phyloP scores from a whole-genome alignment of 2,113 vertebrate genomes.

The Apteryx mantelli region DNA sequence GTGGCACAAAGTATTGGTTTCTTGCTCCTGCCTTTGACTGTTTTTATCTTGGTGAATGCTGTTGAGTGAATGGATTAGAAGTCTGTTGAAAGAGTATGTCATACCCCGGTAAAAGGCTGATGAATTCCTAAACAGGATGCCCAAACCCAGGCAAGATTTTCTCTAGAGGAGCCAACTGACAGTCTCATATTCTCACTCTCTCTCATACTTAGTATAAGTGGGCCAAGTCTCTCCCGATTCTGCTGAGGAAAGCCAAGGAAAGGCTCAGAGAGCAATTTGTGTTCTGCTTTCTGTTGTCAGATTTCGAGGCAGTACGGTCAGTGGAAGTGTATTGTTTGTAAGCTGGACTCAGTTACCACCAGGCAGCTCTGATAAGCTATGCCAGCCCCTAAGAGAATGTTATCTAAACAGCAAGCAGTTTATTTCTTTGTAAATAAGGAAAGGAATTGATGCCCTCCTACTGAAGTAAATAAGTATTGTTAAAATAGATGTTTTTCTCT shows the following conservation, averaged over 20 bases:
- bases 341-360: not conserved
- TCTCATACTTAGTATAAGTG: not conserved
- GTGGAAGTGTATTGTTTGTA: conserved; percentile 21
- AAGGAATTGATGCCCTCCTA: conserved; percentile 22
- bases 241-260: not conserved
- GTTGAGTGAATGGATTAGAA: not conserved
- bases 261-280: not conserved
- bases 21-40: not conserved
- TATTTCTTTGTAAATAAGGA: conserved; percentile 61
- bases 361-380: conserved; percentile 36
- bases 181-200: not conserved
- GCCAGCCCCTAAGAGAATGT: conserved; percentile 54
- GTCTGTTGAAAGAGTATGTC: not conserved
- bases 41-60: not conserved
- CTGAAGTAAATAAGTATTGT: conserved; percentile 42
- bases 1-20: not conserved
- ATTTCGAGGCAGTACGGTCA: not conserved
- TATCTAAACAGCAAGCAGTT: conserved; percentile 56
- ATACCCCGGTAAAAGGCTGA: not conserved
- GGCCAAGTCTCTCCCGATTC: not conserved
- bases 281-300: not conserved
- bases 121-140: conserved; percentile 7
- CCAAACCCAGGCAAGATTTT: conserved; percentile 7
- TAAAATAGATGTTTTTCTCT: conserved; percentile 12
- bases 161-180: not conserved